phyloP scores from a whole-genome alignment of 2,113 vertebrate genomes.

The Spilogale gracilis region DNA sequence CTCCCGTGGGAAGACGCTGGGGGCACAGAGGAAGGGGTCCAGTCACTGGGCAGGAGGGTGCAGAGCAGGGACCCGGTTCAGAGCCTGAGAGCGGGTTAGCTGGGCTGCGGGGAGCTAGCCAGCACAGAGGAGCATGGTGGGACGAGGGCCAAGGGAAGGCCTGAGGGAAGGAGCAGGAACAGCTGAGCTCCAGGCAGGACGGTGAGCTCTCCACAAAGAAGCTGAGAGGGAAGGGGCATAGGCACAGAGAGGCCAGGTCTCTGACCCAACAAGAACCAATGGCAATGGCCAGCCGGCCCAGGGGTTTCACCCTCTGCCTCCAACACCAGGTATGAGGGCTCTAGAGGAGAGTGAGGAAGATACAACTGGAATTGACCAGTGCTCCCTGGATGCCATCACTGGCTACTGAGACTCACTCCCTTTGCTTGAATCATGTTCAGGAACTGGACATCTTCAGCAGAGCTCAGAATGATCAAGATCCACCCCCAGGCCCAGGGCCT shows the following conservation, averaged over 20 bases:
- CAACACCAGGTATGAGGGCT: not conserved
- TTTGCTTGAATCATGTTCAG: not conserved
- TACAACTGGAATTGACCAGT: not conserved
- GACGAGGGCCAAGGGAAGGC: too few species aligned
- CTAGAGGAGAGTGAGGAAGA: not conserved
- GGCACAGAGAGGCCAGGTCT: not conserved
- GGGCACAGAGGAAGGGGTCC: not conserved
- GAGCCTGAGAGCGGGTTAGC: not conserved
- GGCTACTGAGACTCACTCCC: not conserved
- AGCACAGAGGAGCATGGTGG: fast-evolving
- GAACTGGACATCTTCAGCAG: not conserved
- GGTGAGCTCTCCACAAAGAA: not conserved
- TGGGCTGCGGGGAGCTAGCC: not conserved
- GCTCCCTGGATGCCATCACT: too few species aligned
- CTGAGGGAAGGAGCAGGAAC: not conserved
- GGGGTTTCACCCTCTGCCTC: not conserved
- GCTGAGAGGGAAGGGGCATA: too few species aligned
- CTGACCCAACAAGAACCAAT: fast-evolving
- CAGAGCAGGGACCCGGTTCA: not conserved
- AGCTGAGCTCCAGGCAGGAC: not conserved
- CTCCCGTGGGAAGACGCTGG: conserved; percentile 97
- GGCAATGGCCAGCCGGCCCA: not conserved
- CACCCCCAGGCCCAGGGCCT: too few species aligned
- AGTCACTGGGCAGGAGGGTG: fast-evolving
- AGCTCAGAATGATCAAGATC: not conserved